Base-by-base conservation (phyloP, 2,113 vertebrate species). In the Fukomys damarensis region DNA sequence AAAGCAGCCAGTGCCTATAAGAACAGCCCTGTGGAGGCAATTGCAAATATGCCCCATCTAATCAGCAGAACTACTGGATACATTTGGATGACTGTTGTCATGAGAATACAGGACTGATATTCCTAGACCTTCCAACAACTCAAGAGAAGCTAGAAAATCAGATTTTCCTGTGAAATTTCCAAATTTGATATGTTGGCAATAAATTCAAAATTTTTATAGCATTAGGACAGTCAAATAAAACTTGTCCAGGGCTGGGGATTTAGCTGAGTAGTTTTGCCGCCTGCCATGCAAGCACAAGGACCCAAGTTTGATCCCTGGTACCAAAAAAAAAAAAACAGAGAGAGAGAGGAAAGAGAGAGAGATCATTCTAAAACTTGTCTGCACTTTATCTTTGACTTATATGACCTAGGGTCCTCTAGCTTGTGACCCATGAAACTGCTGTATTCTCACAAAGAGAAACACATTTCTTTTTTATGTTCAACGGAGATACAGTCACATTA, bases 361-460 rank as follows among this genome's bases (percentile, higher is more conserved):
- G n/a, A n/a, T n/a, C n/a, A n/a, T n/a, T n/a, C n/a, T 61, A 85
- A 95, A 93, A 84, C 41, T 20, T 28, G 5, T 74, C 72, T 58
- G 11, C n/a, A 79, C 30, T 52, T 24, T 43, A 3, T 24, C 66
- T 77, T 61, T 91, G 59, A 89, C n/a, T 4, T 49, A 35, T 26
- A 4, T 89, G 77, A 87, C n/a, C 43, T 26, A 16, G 0, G 80
- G 16, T 65, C 30, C 76, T 77, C 76, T 46, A 46, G 32, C 24
- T 43, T 83, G 46, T 77, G 70, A 43, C 63, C n/a, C 52, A 86
- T 8, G 30, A 10, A 79, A 83, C 77, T 66, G 28, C 9, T 86
- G 12, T 52, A 46, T 56, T 83, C 77, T 79, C 38, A 91, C 79
- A 35, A 83, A 96, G 13, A 79, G 30, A 96, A 92, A 58, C 13